Evolutionary conservation across 2,797 vertebrate genomes (phyloP), one percentile per base, ranked within the genome.

Genomic region (Serranus cabrilla): DNA sequence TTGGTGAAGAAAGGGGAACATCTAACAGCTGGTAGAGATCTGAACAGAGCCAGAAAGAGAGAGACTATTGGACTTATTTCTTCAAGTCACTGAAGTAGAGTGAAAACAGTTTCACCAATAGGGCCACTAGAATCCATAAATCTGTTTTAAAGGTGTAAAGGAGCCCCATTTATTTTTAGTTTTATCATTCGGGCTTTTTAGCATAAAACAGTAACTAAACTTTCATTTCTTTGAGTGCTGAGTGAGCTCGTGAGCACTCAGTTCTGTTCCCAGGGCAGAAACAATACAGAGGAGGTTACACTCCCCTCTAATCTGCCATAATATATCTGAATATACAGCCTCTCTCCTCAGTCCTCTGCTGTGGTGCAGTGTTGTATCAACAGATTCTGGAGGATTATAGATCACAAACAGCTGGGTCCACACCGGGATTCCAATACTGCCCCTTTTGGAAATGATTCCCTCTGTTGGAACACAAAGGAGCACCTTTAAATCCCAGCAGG

Each of bases 311-410:
- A 52, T 68, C 34, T 43, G 14, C 47, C 0, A 4, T 17, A 14
- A 16, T 25, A 50, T 34, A 39, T 55, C 34, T 78, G n/a, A 68
- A 37, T 50, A 43, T n/a, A 59, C 39, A 17, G 20, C 49, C 18
- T 23, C 11, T 54, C 21, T 31, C 42, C 18, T 39, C 27, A 23
- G 45, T 23, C 46, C 25, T 47, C 37, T 52, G 42, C 55, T 63
- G 13, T 14, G n/a, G 16, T 31, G 68, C 54, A 7, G 13, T 27
- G 31, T 50, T 47, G 0, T n/a, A 57, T 45, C 6, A 25, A 45
- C 43, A 45, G 20, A 71, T 68, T 37, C n/a, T 7, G 17, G 27
- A 0, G 10, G 11, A n/a, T 25, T 50, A 45, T 1, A 54, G 64
- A 2, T 39, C 0, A 1, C 20, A 27, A 57, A 17, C 46, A 50